Evolutionary conservation across 1,140 invertebrate genomes (phyloP).

Genomic region (Euwallacea similis): DNA sequence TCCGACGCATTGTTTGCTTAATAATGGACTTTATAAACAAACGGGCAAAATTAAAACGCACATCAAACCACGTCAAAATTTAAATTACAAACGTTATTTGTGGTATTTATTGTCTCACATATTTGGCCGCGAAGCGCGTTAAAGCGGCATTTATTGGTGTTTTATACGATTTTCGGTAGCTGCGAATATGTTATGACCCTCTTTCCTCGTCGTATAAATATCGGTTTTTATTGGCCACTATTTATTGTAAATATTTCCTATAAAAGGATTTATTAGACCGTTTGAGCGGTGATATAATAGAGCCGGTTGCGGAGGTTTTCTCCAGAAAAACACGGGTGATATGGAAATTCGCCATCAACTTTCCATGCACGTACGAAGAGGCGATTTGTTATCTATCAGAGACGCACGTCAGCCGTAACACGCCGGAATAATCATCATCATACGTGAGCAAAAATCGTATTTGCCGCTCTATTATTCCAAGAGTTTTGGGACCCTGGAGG

Average conservation of each 20-base stretch:
- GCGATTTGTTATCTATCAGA: slow-evolving; percentile 14
- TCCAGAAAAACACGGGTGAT: no score
- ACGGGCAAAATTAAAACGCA: background rate
- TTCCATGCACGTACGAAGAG: background rate
- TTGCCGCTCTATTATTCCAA: no score
- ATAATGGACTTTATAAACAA: background rate
- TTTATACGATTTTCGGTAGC: background rate
- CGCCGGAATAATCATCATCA: slow-evolving; percentile 2
- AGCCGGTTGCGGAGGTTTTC: no score
- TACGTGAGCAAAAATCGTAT: no score
- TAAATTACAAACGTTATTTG: slow-evolving; percentile 6
- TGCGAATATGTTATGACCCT: no score
- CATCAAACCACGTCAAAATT: slow-evolving; percentile 1
- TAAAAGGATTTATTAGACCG: no score
- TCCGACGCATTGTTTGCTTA: background rate
- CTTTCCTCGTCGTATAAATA: no score
- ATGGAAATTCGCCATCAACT: background rate
- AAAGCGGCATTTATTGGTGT: background rate
- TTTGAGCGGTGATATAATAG: no score
- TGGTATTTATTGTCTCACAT: background rate
- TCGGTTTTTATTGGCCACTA: no score
- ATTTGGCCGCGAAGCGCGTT: slow-evolving; percentile 1
- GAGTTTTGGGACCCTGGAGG: no score
- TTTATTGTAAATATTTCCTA: no score
- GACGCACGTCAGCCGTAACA: slow-evolving; percentile 4